Evolutionary conservation across 2,797 vertebrate species (phyloP).

Genomic region (Dicrostonyx torquatus): DNA sequence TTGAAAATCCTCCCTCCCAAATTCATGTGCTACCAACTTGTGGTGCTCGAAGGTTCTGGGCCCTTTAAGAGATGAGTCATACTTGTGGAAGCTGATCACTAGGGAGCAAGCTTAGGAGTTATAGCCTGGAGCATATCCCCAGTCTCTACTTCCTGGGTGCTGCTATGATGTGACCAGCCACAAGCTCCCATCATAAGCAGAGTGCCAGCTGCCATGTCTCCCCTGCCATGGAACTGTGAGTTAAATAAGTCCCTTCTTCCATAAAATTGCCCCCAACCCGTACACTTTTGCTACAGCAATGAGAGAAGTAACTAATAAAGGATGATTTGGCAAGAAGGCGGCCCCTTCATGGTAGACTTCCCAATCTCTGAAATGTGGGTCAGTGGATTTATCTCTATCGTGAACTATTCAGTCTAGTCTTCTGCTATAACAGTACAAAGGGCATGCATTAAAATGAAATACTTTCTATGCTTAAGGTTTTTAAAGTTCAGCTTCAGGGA

Average conservation of each 20-base stretch:
- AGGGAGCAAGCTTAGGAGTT: not conserved
- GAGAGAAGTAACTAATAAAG: not conserved
- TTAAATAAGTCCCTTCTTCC: not conserved
- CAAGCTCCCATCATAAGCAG: not conserved
- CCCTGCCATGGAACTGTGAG: not conserved
- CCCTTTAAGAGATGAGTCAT: not conserved
- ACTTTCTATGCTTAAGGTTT: slow-evolving; percentile 35
- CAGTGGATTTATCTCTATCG: not conserved
- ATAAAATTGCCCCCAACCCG: not conserved
- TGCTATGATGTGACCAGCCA: not conserved
- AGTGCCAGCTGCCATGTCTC: not conserved
- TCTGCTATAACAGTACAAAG: not conserved
- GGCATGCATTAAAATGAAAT: not conserved
- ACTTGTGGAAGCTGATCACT: not conserved
- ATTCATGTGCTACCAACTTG: not conserved
- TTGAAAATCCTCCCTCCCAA: not conserved
- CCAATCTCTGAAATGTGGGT: not conserved
- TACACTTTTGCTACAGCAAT: not conserved
- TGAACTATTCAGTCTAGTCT: not conserved
- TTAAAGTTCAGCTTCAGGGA: not conserved
- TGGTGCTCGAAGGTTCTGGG: not conserved
- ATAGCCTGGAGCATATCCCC: not conserved
- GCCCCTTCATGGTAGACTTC: not conserved
- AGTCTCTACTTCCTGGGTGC: not conserved
- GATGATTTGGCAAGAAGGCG: not conserved